These are phyloP conservation scores for Drosophila flavopinicola DNA, from an alignment of 2,888 invertebrate species.

Conservation along the genomic window DNA sequence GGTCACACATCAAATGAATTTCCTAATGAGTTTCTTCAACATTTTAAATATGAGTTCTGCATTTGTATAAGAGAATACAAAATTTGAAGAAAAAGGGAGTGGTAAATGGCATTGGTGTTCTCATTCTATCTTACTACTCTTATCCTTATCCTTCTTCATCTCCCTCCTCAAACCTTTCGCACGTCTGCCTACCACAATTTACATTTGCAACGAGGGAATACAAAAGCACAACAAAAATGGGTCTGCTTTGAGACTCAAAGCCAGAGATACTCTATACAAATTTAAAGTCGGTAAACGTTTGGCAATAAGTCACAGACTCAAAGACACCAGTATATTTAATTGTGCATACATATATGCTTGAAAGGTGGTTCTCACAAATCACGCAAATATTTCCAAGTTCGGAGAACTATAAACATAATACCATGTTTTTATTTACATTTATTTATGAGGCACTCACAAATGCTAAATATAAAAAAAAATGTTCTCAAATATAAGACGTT, in stretches of 20 bases:
- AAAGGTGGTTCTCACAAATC: no score
- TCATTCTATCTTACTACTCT: neutral
- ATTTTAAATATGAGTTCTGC: neutral
- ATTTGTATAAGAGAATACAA: neutral
- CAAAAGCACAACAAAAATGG: neutral
- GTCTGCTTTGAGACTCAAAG: neutral
- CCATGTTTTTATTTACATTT: no score
- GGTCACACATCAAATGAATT: conserved; percentile 18
- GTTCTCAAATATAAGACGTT: no score
- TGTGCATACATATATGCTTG: no score
- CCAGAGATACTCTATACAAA: neutral
- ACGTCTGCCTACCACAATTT: conserved; percentile 24
- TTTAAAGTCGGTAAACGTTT: no score
- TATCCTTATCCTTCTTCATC: neutral
- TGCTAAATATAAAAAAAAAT: no score
- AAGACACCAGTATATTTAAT: no score
- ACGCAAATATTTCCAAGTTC: no score
- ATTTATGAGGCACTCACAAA: no score
- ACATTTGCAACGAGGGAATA: conserved; percentile 14
- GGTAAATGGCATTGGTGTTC: neutral
- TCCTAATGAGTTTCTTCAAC: conserved; percentile 37
- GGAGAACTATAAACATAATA: no score
- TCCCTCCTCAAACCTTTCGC: neutral
- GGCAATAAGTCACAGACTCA: neutral
- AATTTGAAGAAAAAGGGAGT: no score